Conservation (phyloP, 2,113 vertebrate genomes). For the Astur gentilis region DNA sequence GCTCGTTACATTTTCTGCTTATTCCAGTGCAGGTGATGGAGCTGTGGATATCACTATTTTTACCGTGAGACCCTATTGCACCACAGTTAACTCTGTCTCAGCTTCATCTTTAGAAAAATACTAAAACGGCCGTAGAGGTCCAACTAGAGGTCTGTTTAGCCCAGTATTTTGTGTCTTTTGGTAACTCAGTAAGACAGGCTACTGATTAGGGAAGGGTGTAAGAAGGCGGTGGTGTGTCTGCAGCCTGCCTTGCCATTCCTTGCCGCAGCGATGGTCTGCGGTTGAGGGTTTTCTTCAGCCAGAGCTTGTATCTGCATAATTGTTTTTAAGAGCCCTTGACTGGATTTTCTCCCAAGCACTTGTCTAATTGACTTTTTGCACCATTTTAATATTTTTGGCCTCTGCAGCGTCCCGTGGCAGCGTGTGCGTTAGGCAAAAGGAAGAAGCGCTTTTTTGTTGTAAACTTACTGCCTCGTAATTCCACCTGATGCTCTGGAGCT, state of each 20-base stretch:
- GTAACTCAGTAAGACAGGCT: not conserved
- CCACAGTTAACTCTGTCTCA: not conserved
- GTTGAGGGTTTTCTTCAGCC: not conserved
- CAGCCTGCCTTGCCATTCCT: not conserved
- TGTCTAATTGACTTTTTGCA: not conserved
- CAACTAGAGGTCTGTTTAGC: not conserved
- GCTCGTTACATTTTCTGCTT: not conserved
- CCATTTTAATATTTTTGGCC: not conserved
- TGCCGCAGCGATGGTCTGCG: too few species aligned
- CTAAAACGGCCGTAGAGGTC: not conserved
- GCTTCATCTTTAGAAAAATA: not conserved
- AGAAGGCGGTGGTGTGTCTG: fast-evolving
- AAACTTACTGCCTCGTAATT: not conserved
- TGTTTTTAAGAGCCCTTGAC: not conserved
- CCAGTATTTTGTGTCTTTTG: not conserved
- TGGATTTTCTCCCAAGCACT: not conserved
- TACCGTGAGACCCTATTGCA: not conserved
- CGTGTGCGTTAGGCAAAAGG: not conserved
- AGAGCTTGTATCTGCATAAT: not conserved
- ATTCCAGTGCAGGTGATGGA: not conserved
- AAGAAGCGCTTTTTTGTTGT: not conserved
- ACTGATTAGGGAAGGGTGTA: fast-evolving
- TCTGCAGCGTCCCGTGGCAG: not conserved
- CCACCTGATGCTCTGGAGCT: not conserved
- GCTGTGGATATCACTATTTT: not conserved